Conservation (phyloP, 2,797 vertebrate genomes). For the Gymnopithys bicolor region DNA sequence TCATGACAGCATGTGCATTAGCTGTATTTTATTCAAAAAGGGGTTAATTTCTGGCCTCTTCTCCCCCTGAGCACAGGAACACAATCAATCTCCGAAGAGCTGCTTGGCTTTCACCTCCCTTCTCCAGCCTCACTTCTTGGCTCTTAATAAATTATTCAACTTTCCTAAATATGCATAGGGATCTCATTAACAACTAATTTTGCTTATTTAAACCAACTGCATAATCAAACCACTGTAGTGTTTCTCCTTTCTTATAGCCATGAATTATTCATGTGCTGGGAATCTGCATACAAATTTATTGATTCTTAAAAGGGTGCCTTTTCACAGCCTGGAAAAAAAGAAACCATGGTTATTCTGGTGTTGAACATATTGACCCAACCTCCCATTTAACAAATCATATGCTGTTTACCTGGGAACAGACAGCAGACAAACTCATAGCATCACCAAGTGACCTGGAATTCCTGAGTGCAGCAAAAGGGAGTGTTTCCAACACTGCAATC, state of each 20-base stretch:
- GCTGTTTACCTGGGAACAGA: not conserved
- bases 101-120: conserved; percentile 26
- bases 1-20: not conserved
- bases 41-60: conserved; percentile 38
- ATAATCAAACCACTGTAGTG: conserved; percentile 66
- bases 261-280: conserved; percentile 66
- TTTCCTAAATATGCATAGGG: conserved; percentile 72
- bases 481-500: not conserved
- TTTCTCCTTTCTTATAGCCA: conserved; percentile 19
- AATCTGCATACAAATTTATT: conserved; percentile 56
- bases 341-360: not conserved
- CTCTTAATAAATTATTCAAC: conserved; percentile 70
- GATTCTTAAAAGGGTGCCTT: conserved; percentile 38
- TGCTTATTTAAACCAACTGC: conserved; percentile 74
- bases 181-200: conserved; percentile 74
- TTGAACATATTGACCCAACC: not conserved
- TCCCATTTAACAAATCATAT: not conserved
- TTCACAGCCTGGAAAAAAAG: not conserved
- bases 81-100: conserved; percentile 22
- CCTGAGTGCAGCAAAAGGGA: not conserved
- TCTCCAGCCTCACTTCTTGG: conserved; percentile 35
- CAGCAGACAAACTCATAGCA: not conserved
- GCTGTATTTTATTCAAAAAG: not conserved
- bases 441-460: conserved; percentile 18
- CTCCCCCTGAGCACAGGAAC: not conserved